These are phyloP conservation scores for Frankliniella intonsa DNA, from an alignment of 2,888 invertebrate species.

Conservation along the genomic window DNA sequence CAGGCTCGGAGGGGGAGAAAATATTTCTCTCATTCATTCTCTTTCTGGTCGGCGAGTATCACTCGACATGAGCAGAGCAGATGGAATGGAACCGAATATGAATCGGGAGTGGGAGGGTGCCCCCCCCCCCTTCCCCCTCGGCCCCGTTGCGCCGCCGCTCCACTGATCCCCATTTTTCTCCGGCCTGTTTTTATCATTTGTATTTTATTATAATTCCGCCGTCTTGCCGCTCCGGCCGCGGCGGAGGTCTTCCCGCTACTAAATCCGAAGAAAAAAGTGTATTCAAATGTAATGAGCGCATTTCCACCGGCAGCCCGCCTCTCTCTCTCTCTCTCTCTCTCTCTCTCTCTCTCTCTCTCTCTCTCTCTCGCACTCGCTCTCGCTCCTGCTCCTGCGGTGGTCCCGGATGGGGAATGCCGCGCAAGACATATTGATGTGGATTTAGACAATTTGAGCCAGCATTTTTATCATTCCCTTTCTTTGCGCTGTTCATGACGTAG, in stretches of 20 bases:
- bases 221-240: not conserved
- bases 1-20: too few relatives aligned
- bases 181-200: slow-evolving; percentile 22
- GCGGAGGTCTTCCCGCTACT: not conserved
- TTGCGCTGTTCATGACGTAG: too few relatives aligned
- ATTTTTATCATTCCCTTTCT: too few relatives aligned
- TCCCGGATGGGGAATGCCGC: too few relatives aligned
- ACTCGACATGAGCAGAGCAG: not conserved
- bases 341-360: not conserved
- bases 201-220: slow-evolving; percentile 15
- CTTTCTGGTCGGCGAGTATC: not conserved
- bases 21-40: not conserved
- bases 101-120: not conserved
- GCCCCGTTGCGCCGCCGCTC: not conserved
- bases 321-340: too few relatives aligned
- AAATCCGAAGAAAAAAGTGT: slow-evolving; percentile 2
- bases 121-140: not conserved
- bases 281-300: slow-evolving; percentile 15
- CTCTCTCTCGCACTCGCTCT: not conserved
- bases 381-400: too few relatives aligned
- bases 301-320: not conserved
- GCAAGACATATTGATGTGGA: too few relatives aligned
- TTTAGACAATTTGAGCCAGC: too few relatives aligned
- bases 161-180: slow-evolving; percentile 19
- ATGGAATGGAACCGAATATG: not conserved